A percentile compares a stretch with the other conserved stretches of the same genome.
These are phyloP conservation scores for Drosophila pandora DNA, from an alignment of 1,140 invertebrate species.

Conservation along the genomic window DNA sequence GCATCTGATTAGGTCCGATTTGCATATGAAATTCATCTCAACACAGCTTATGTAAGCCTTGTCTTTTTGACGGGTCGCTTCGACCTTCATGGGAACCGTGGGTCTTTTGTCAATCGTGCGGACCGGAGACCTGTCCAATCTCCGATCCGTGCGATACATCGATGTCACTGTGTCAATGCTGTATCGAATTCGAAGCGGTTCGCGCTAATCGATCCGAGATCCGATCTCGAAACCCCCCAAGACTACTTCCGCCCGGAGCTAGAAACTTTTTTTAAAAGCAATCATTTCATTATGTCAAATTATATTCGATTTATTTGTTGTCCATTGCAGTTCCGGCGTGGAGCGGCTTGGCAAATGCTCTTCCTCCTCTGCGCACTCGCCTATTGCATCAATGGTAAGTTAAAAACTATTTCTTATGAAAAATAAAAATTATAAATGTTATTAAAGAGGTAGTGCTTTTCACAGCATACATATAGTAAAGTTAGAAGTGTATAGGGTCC, in stretches of 20 bases:
- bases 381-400: conserved; percentile 76
- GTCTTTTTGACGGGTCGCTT: conserved; percentile 21
- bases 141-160: conserved; percentile 21
- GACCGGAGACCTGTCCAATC: not conserved
- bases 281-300: not conserved
- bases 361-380: conserved; percentile 74
- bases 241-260: conserved; percentile 33
- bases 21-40: conserved; percentile 61
- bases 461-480: no score
- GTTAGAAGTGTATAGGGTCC: no score
- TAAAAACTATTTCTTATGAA: no score
- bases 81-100: conserved; percentile 66
- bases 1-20: conserved; percentile 64
- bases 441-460: not conserved
- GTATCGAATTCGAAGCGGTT: conserved; percentile 5
- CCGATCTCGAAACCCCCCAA: no score
- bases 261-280: not conserved
- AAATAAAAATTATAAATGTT: no score
- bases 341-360: conserved; percentile 80
- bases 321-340: conserved; percentile 72
- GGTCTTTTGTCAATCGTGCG: conserved; percentile 13
- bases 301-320: conserved; percentile 1
- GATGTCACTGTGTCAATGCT: conserved; percentile 70
- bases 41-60: conserved; percentile 57
- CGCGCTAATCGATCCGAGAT: conserved; percentile 7